Percentiles rank a stretch among this genome's conserved stretches.
Evolutionary conservation across 2,888 invertebrate species (phyloP).

Genomic region (Aelia acuminata): DNA sequence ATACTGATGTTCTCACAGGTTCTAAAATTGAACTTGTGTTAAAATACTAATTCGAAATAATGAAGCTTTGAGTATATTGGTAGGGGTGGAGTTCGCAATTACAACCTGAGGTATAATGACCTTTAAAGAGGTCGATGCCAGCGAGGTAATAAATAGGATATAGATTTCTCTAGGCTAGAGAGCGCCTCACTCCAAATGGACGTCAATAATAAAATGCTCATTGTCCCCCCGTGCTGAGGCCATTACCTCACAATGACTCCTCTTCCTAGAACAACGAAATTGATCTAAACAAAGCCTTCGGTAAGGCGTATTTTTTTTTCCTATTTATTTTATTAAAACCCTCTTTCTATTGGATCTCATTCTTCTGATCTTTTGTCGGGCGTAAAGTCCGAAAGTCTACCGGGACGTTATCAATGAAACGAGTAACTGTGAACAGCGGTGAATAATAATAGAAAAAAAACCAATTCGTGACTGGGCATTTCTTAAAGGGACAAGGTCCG

Average conservation of each 20-base stretch:
- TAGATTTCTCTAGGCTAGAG: constrained; percentile 21
- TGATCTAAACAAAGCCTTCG: not conserved
- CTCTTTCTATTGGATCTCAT: not conserved
- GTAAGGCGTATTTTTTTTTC: not conserved
- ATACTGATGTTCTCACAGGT: not conserved
- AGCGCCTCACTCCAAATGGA: not conserved
- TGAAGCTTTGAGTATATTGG: not conserved
- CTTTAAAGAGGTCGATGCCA: not conserved
- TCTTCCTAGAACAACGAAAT: constrained; percentile 13
- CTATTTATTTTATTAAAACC: constrained; percentile 19
- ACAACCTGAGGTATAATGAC: not conserved
- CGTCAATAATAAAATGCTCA: constrained; percentile 20
- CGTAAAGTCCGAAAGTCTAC: not conserved
- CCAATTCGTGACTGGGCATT: not conserved
- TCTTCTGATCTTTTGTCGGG: not conserved
- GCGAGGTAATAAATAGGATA: constrained; percentile 17
- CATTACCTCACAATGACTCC: constrained; percentile 2
- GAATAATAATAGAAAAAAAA: not conserved
- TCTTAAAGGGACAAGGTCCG: not conserved
- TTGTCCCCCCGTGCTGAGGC: not conserved
- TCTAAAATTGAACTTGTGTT: not conserved
- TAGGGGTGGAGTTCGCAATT: not conserved
- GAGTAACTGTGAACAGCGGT: not conserved
- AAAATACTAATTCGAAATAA: not conserved
- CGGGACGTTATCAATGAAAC: not conserved